Evolutionary conservation across 2,888 invertebrate genomes (phyloP).

Genomic region (Sinotaia quadrata): DNA sequence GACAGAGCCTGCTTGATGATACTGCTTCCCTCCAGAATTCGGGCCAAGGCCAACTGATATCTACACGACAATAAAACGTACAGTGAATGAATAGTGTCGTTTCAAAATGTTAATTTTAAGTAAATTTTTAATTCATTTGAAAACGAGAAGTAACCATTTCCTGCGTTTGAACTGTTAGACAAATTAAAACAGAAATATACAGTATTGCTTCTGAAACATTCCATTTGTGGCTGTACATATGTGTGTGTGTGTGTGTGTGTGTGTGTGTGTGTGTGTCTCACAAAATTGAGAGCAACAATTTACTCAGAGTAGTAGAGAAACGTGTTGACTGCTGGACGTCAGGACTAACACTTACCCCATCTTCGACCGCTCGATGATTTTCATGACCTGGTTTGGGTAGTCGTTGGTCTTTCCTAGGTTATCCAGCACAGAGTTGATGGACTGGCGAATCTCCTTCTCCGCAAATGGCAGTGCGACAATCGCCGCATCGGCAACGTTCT

Average conservation of each 20-base stretch:
- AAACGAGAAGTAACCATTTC: too few species aligned
- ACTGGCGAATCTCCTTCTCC: slow-evolving; percentile 31
- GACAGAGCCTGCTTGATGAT: slow-evolving; percentile 20
- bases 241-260: slow-evolving; percentile 17
- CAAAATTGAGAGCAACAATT: too few species aligned
- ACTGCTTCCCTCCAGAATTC: slow-evolving; percentile 14
- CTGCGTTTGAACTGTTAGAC: too few species aligned
- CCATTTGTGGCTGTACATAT: neutral
- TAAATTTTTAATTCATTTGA: too few species aligned
- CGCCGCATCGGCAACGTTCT: slow-evolving; percentile 32
- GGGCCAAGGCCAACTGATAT: slow-evolving; percentile 16
- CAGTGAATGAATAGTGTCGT: too few species aligned
- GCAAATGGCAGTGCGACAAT: slow-evolving; percentile 30
- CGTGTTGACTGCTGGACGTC: neutral
- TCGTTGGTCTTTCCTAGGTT: slow-evolving; percentile 10
- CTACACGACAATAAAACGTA: too few species aligned
- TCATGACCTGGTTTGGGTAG: slow-evolving; percentile 28
- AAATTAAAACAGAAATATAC: too few species aligned
- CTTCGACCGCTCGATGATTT: slow-evolving; percentile 15
- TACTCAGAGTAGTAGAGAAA: too few species aligned
- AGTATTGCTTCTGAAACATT: too few species aligned
- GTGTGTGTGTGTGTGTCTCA: slow-evolving; percentile 17
- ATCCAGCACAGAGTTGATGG: slow-evolving; percentile 20
- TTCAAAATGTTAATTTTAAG: too few species aligned
- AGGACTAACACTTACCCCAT: slow-evolving; percentile 15